phyloP scores from a whole-genome alignment of 2,797 vertebrate species.

The Megaceryle alcyon region DNA sequence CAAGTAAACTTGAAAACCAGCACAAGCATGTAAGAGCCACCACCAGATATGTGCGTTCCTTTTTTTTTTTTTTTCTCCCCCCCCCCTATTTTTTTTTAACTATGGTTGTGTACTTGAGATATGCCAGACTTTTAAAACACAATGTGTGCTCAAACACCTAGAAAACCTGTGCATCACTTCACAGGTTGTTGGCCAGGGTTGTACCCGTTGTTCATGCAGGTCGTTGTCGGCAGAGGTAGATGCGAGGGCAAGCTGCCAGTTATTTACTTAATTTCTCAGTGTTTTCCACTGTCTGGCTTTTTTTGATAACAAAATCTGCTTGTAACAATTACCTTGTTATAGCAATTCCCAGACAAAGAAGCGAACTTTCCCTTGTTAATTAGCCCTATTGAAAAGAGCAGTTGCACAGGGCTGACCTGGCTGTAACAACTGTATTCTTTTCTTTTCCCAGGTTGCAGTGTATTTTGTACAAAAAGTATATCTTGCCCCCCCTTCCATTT shows the following conservation, averaged over 20 bases:
- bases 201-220: accelerated
- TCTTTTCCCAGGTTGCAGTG: not conserved
- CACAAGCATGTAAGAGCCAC: not conserved
- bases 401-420: not conserved
- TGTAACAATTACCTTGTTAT: not conserved
- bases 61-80: not conserved
- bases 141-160: not conserved
- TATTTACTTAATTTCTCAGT: not conserved
- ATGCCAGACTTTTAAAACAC: not conserved
- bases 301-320: not conserved
- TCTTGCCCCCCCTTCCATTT: not conserved
- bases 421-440: not conserved
- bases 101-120: not conserved
- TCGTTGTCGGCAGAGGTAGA: accelerated
- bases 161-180: not conserved
- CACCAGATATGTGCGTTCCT: not conserved
- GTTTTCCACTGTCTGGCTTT: not conserved
- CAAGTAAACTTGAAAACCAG: not conserved
- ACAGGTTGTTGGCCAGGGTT: not conserved
- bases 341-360: not conserved
- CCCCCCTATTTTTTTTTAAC: no score
- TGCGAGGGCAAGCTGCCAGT: accelerated
- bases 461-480: not conserved
- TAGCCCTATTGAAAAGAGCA: constrained; percentile 1
- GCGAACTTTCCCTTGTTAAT: not conserved